phyloP scores from a whole-genome alignment of 2,888 invertebrate species.

The Erebia aethiops region DNA sequence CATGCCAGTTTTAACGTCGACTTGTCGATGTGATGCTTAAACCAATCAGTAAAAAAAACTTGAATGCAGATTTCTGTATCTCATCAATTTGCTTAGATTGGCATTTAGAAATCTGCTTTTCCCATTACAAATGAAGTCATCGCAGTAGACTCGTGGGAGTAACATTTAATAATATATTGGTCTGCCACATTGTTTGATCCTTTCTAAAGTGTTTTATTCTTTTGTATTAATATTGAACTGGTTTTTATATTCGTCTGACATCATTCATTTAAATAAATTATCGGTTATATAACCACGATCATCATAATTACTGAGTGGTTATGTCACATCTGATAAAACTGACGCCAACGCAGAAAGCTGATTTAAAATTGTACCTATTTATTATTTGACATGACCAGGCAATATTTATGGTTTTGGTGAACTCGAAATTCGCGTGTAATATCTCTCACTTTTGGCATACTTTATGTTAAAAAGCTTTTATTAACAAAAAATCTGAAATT shows the following conservation, averaged over 20 bases:
- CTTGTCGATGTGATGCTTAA: no score
- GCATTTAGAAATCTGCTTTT: constrained; percentile 17
- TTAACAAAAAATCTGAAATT: no score
- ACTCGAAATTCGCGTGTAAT: neutral
- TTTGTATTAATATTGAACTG: constrained; percentile 7
- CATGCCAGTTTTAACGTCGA: no score
- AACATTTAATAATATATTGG: constrained; percentile 4
- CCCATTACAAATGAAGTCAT: constrained; percentile 13
- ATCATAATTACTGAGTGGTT: constrained; percentile 31
- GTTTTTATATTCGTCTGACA: constrained; percentile 22
- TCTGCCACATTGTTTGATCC: constrained; percentile 8
- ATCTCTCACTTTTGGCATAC: neutral
- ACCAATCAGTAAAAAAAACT: neutral
- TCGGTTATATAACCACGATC: constrained; percentile 18
- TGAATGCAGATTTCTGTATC: neutral
- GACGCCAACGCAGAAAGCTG: neutral
- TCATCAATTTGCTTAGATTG: constrained; percentile 5
- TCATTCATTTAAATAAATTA: constrained; percentile 25
- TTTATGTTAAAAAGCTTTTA: no score
- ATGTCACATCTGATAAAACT: constrained; percentile 15
- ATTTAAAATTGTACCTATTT: constrained; percentile 9
- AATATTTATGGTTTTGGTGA: constrained; percentile 3
- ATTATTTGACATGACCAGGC: neutral
- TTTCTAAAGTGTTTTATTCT: constrained; percentile 4
- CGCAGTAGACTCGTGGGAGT: constrained; percentile 9